These are phyloP conservation scores for Tipula helvola DNA, from an alignment of 2,888 invertebrate species.

Conservation along the genomic window DNA sequence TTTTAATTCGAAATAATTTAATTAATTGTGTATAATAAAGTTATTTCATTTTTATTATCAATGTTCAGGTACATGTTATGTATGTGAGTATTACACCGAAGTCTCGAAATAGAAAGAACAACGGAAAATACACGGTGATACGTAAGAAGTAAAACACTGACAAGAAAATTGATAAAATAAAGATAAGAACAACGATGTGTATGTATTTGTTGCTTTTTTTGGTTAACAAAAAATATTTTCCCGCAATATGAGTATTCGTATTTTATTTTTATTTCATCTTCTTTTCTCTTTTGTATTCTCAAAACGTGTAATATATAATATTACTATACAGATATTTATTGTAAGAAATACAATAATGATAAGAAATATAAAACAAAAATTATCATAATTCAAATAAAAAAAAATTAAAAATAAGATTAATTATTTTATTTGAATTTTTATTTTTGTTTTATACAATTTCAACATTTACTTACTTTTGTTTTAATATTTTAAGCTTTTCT, in stretches of 20 bases:
- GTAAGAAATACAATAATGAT: background rate
- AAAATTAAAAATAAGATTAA: background rate
- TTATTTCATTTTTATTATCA: background rate
- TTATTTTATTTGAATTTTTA: background rate
- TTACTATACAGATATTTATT: background rate
- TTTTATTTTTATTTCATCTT: background rate
- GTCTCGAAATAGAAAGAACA: background rate
- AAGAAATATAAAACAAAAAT: background rate
- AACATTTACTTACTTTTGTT: background rate
- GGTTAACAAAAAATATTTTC: background rate
- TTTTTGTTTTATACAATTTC: background rate
- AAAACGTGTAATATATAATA: too few species aligned
- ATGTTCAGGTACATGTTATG: background rate
- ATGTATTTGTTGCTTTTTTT: background rate
- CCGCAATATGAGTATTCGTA: background rate
- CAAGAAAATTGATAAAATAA: background rate
- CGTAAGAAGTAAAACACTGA: background rate
- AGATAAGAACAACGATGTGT: background rate
- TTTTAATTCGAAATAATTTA: background rate
- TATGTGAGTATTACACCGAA: background rate
- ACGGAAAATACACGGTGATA: background rate
- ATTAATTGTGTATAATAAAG: background rate
- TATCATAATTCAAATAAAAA: background rate
- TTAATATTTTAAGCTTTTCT: background rate
- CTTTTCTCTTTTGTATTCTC: background rate